phyloP scores from a whole-genome alignment of 2,113 vertebrate species.

The Mellivora capensis region DNA sequence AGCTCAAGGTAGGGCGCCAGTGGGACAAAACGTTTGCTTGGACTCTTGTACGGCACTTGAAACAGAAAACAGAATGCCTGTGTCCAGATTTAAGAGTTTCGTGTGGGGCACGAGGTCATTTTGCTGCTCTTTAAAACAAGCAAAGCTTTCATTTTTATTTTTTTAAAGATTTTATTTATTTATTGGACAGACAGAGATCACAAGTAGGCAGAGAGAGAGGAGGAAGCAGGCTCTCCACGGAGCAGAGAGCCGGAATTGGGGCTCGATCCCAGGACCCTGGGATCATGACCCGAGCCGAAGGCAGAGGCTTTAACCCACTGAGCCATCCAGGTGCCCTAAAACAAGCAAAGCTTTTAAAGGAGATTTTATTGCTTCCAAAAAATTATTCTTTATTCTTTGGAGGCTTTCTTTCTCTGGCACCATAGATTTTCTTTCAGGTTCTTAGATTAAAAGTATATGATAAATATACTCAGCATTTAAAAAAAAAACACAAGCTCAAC shows the following conservation, averaged over 20 bases:
- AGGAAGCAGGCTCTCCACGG: too few species aligned
- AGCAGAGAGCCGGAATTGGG: too few species aligned
- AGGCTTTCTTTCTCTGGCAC: slow-evolving; percentile 13
- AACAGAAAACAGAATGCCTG: not conserved
- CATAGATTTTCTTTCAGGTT: slow-evolving; percentile 41
- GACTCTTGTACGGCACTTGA: not conserved
- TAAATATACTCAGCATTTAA: not conserved
- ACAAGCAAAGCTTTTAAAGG: slow-evolving; percentile 32
- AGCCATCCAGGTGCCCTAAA: too few species aligned
- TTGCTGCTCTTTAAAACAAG: slow-evolving; percentile 8
- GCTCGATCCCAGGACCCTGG: too few species aligned
- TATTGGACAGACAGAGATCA: too few species aligned
- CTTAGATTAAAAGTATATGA: slow-evolving; percentile 53
- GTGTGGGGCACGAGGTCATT: not conserved
- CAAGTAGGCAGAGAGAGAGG: too few species aligned
- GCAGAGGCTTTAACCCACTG: too few species aligned
- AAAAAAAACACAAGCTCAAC: not conserved
- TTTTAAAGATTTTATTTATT: too few species aligned
- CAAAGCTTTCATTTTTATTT: too few species aligned
- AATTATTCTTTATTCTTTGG: slow-evolving; percentile 1
- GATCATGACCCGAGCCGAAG: too few species aligned
- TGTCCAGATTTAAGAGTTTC: not conserved
- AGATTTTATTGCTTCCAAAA: slow-evolving; percentile 3
- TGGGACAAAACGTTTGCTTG: not conserved
- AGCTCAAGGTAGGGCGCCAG: not conserved